phyloP scores from a whole-genome alignment of 2,113 vertebrate genomes.

The Thinocorus orbignyianus region DNA sequence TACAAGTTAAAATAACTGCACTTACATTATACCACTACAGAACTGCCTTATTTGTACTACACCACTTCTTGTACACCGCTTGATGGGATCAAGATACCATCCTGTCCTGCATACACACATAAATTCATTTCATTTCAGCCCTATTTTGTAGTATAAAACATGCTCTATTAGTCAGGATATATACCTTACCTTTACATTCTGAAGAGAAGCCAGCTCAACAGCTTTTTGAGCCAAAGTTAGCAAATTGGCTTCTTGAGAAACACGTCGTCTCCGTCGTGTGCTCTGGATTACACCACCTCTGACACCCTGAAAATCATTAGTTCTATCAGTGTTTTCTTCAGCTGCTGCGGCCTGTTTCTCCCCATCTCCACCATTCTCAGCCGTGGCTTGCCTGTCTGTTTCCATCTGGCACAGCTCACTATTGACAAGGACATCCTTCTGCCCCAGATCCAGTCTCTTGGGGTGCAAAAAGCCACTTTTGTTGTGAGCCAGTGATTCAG shows the following conservation, averaged over 20 bases:
- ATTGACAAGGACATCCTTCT: conserved; percentile 51
- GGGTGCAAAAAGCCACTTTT: conserved; percentile 42
- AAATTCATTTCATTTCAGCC: neutral
- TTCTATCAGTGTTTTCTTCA: conserved; percentile 52
- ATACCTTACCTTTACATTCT: conserved; percentile 72
- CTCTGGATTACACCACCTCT: conserved; percentile 93
- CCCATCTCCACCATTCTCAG: conserved; percentile 71
- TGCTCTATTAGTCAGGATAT: neutral
- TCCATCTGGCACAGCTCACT: conserved; percentile 66
- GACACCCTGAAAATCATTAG: conserved; percentile 77
- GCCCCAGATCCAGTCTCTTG: conserved; percentile 27
- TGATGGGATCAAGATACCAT: neutral
- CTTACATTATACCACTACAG: neutral
- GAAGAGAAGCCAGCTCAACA: conserved; percentile 91
- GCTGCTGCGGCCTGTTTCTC: conserved; percentile 38
- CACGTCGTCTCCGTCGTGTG: conserved; percentile 84
- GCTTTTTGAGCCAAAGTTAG: conserved; percentile 95
- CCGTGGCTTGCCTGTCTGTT: conserved; percentile 48
- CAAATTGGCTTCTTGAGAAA: conserved; percentile 94
- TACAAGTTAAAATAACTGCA: neutral
- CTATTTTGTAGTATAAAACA: neutral
- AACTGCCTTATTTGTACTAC: neutral
- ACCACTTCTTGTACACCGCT: neutral
- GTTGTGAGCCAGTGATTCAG: conserved; percentile 56
- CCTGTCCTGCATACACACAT: neutral